Evolutionary conservation across 1,140 invertebrate genomes (phyloP).

Genomic region (Drosophila tristis): DNA sequence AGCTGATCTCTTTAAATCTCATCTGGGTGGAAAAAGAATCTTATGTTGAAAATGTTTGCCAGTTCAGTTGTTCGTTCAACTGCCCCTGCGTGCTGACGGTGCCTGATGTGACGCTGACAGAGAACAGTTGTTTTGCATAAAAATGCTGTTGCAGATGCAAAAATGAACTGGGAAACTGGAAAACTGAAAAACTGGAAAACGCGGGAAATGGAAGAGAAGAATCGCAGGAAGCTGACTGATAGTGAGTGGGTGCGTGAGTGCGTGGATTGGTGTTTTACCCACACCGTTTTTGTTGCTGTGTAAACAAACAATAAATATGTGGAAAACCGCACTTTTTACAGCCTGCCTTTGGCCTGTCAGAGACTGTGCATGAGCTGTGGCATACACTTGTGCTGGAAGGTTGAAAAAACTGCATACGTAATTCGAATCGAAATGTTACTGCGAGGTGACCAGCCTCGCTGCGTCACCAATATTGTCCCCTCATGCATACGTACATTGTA

Average conservation of each 20-base stretch:
- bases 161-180: constrained; percentile 3
- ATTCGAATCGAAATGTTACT: constrained; percentile 28
- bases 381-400: background rate
- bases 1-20: constrained; percentile 20
- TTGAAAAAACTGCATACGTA: constrained; percentile 19
- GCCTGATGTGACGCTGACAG: constrained; percentile 72
- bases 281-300: constrained; percentile 29
- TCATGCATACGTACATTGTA: no score
- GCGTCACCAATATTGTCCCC: no score
- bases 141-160: constrained; percentile 70
- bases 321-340: background rate
- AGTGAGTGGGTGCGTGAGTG: background rate
- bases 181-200: no score
- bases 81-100: constrained; percentile 16
- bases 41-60: constrained; percentile 21
- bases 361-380: constrained; percentile 8
- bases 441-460: no score
- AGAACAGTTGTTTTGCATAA: constrained; percentile 81
- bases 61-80: constrained; percentile 17
- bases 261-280: constrained; percentile 33
- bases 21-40: background rate
- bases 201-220: background rate
- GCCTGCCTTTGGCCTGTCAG: background rate
- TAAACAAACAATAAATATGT: constrained; percentile 67
- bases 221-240: background rate